Percentiles rank a stretch among this genome's conserved stretches.
phyloP scores from a whole-genome alignment of 2,113 vertebrate species.

The Lamprologus ornatipinnis region DNA sequence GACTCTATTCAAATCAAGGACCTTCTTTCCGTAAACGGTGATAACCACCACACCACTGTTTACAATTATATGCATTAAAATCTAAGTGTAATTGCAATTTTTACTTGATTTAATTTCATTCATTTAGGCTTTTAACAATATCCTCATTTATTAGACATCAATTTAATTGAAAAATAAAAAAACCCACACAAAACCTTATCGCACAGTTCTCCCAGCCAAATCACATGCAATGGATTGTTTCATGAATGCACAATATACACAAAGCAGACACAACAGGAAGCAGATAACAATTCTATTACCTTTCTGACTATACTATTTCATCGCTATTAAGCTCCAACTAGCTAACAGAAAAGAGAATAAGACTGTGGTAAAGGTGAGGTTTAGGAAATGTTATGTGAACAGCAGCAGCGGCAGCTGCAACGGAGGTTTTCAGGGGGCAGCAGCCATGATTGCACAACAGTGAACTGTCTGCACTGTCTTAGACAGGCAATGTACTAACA shows the following conservation, averaged over 20 bases:
- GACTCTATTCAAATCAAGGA: background rate
- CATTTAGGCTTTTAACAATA: background rate
- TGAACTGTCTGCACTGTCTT: background rate
- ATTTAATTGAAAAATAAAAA: background rate
- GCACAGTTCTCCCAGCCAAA: background rate
- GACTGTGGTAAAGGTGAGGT: background rate
- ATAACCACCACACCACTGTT: background rate
- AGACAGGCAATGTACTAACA: background rate
- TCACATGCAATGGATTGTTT: background rate
- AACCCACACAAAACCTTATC: background rate
- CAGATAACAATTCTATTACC: background rate
- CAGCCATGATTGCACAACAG: background rate
- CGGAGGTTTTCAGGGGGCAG: rapidly evolving
- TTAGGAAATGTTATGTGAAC: background rate
- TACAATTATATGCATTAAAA: background rate
- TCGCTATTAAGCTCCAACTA: background rate
- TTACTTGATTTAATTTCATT: too few relatives aligned
- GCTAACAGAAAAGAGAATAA: background rate
- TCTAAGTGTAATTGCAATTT: background rate
- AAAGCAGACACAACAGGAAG: background rate
- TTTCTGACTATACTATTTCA: background rate
- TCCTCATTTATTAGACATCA: rapidly evolving
- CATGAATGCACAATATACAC: background rate
- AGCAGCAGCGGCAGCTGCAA: background rate
- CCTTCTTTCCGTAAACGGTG: rapidly evolving